Base-by-base conservation (phyloP, 2,113 vertebrate genomes). In the Ophiodon elongatus region DNA sequence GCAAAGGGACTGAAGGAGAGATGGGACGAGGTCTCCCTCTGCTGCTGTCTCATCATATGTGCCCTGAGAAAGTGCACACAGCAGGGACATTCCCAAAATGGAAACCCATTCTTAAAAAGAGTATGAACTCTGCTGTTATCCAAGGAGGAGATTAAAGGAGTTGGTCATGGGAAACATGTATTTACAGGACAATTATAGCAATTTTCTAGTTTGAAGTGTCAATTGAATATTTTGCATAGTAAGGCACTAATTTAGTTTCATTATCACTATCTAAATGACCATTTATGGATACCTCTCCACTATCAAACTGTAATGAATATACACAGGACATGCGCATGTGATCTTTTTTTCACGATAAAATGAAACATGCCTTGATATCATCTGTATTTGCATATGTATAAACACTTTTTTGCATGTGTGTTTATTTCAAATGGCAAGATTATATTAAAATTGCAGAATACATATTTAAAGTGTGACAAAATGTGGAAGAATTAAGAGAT, bases 11-110 rank as follows among this genome's bases (percentile, higher is more conserved):
- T 85, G 76, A 69, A 56, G 56, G 64, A 78, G 62, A 43, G 33
- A 85, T 76, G 85, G 84, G 64, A 80, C 59, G 43, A 91, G 63
- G 90, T 89, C 90, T 92, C 94, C 94, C 93, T 93, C 95, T 95
- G 82, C 91, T 94, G 94, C 82, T 75, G 43, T 39, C 45, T 75
- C 43, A 33, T 72, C 43, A 62, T 8, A 84, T 62, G 29, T 76
- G 25, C 47, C 75, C 59, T 33, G 29, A 67, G 19, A 76, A 81
- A 76, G 37, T 39, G 43, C 47, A 39, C 11, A 19, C 23, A 56
- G 29, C 29, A 31, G 11, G 56, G 17, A 67, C 60, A 57, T 39
- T 33, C 31, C 41, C n/a, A 60, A 67, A 74, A 72, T 59, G 14
- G 41, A 69, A 81, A 83, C 4, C 0, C 19, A 45, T 64, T 60